Evolutionary conservation across 2,888 invertebrate species (phyloP).

Genomic region (Caenorhabditis sp.): DNA sequence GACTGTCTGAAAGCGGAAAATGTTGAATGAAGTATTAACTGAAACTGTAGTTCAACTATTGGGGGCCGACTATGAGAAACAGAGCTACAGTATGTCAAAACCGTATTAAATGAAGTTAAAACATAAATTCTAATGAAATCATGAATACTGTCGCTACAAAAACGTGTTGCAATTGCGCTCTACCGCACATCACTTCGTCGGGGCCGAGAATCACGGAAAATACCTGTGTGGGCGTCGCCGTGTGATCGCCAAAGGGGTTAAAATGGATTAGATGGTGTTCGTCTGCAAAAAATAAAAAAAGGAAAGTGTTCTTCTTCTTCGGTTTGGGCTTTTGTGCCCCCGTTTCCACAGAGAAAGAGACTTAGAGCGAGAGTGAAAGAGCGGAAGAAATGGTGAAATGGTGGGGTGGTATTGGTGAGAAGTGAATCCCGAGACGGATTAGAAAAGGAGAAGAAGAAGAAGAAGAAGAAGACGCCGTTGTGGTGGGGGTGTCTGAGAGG

Average conservation of each 20-base stretch:
- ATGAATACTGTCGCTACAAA: too few species aligned
- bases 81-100: too few species aligned
- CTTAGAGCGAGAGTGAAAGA: constrained; percentile 22
- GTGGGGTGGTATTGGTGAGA: constrained; percentile 14
- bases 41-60: too few species aligned
- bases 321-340: too few species aligned
- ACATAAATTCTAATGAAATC: too few species aligned
- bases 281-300: constrained; percentile 21
- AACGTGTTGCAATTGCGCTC: too few species aligned
- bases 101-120: too few species aligned
- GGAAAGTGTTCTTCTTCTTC: constrained; percentile 23
- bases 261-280: constrained; percentile 13
- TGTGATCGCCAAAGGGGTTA: too few species aligned
- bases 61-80: too few species aligned
- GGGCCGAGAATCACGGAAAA: not conserved
- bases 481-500: constrained; percentile 37
- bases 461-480: constrained; percentile 14
- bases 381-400: constrained; percentile 1
- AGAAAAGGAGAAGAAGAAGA: constrained; percentile 20
- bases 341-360: constrained; percentile 19
- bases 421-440: constrained; percentile 47
- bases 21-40: too few species aligned
- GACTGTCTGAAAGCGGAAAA: constrained; percentile 21
- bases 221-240: too few species aligned
- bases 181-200: too few species aligned